Base-by-base conservation (phyloP, 2,113 vertebrate genomes). In the Trogon surrucura region DNA sequence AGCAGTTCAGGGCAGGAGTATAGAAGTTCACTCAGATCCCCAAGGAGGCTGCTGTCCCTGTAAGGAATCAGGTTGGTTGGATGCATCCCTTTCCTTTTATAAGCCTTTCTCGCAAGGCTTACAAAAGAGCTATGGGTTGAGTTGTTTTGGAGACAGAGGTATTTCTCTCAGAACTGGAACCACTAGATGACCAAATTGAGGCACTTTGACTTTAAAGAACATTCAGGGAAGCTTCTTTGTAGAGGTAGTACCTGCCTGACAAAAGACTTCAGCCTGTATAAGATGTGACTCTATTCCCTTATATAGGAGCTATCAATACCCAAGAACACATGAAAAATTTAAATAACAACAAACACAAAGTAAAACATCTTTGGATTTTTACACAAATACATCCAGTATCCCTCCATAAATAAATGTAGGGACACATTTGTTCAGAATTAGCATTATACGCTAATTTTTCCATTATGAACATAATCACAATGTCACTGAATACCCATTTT, bases 371-470 rank as follows among this genome's bases (percentile, higher is more conserved):
- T 11, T 87, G 41, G 65, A 73, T 64, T 66, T 57, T 74, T 41
- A 74, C 79, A 77, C 61, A 53, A 82, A 66, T 41, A 41, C 26
- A 80, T 77, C 32, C 23, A 23, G 53, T 51, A 78, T 15, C 15
- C 38, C 38, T 51, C 72, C 6, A 58, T 29, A 69, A 79, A 74
- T 11, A 90, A 79, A 64, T 8, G 20, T 6, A 50, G 54, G 11
- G 50, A 22, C 13, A n/a, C 1, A 10, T 38, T 53, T 86, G 34
- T 50, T 41, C 0, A 0, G 17, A 57, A 58, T 30, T 23, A 88
- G 41, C 18, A 48, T 34, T 30, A 53, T 22, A 38, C 57, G 58
- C 22, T 36, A 38, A 18, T 85, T 73, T 5, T 8, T 21, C 34
- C 27, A 11, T 60, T 50, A 53, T n/a, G 71, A 61, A 75, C 14